phyloP scores from a whole-genome alignment of 53 echinoderm and acorn worm species.

The Holothuria leucospilota region DNA sequence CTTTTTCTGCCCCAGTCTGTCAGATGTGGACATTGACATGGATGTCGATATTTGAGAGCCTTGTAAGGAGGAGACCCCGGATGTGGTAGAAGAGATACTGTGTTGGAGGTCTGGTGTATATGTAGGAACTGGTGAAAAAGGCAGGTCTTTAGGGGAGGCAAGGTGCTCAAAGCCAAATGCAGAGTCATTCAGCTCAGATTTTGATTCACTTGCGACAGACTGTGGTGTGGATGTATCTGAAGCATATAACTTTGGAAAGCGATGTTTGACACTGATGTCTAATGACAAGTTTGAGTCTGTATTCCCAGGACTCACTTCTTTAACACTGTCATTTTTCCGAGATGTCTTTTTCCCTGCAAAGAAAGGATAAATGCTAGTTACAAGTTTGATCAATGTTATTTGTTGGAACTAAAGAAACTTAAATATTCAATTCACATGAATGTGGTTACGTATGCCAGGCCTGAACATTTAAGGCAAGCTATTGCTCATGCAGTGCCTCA shows the following conservation, averaged over 20 bases:
- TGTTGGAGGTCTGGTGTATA: constrained; percentile 48
- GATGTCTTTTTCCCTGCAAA: no score
- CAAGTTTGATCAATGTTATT: no score
- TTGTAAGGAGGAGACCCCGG: constrained; percentile 19
- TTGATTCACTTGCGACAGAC: constrained; percentile 59
- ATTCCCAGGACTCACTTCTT: not conserved
- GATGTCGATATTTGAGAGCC: constrained; percentile 31
- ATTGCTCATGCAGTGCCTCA: no score
- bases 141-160: constrained; percentile 72
- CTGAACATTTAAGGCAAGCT: no score
- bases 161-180: constrained; percentile 92
- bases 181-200: constrained; percentile 76
- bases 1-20: constrained; percentile 24
- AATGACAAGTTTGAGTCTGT: constrained; percentile 2
- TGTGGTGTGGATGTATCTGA: constrained; percentile 94
- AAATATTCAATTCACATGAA: no score
- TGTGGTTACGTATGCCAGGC: no score
- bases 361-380: no score
- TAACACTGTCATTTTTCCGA: no score
- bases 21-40: not conserved
- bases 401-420: no score
- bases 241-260: constrained; percentile 76
- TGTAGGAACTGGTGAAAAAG: constrained; percentile 83
- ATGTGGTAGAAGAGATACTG: constrained; percentile 28
- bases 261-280: constrained; percentile 3